Conservation (phyloP, 1,140 invertebrate species). For the Rhynchophorus ferrugineus region DNA sequence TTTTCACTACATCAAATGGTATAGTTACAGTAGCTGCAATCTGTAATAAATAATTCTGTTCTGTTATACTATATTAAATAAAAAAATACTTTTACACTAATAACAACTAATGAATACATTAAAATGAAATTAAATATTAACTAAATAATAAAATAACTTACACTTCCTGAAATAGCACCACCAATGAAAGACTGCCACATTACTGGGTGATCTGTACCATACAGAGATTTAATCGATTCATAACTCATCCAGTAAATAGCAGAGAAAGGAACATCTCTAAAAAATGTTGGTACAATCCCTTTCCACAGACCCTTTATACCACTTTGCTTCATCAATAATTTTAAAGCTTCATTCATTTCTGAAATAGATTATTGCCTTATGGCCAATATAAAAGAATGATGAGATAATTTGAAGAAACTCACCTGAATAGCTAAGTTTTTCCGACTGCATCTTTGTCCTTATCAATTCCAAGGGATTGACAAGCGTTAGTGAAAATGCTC, state of each 20-base stretch:
- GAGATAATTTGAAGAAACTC: constrained; percentile 21
- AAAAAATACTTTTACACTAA: too few relatives aligned
- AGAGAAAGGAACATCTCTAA: constrained; percentile 96
- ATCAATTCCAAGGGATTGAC: constrained; percentile 94
- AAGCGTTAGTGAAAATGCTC: constrained; percentile 74
- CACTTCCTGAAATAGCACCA: constrained; percentile 80
- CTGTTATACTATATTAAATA: too few relatives aligned
- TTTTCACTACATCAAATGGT: constrained; percentile 98
- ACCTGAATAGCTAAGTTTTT: constrained; percentile 80
- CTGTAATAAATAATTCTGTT: constrained; percentile 50
- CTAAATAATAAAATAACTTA: too few relatives aligned
- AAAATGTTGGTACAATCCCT: constrained; percentile 81
- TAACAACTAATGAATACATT: too few relatives aligned
- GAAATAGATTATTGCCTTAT: constrained; percentile 5
- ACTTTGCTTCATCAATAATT: constrained; percentile 59
- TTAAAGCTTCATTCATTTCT: constrained; percentile 67
- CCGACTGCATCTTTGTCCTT: constrained; percentile 96
- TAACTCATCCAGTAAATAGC: constrained; percentile 93
- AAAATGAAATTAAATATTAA: too few relatives aligned
- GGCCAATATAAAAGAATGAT: not conserved
- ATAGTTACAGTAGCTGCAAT: constrained; percentile 83
- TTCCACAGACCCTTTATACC: constrained; percentile 79
- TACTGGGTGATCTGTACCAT: constrained; percentile 50
- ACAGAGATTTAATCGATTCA: constrained; percentile 73
- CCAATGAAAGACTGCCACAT: constrained; percentile 78